A percentile compares a stretch with the other conserved stretches of the same genome.
Conservation (phyloP, 2,888 invertebrate species). For the Mesorhabditis spiculigera region DNA sequence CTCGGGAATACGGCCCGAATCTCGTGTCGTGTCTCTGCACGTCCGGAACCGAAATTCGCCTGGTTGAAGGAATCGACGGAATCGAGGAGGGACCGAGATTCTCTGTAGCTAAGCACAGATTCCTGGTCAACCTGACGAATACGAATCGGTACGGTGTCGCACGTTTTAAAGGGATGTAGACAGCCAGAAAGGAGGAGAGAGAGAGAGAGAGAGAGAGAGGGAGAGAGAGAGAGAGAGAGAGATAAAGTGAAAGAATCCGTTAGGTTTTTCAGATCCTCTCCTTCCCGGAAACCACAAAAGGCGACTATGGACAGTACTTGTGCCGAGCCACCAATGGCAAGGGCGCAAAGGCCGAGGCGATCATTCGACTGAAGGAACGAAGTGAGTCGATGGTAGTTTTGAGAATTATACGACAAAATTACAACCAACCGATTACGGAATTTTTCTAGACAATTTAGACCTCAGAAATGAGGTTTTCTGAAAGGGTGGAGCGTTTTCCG, state of each 20-base stretch:
- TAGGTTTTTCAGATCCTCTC: constrained; percentile 18
- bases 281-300: constrained; percentile 24
- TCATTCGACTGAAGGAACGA: constrained; percentile 41
- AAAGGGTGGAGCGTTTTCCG: too few relatives aligned
- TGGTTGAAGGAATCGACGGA: constrained; percentile 43
- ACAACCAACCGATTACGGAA: too few relatives aligned
- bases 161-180: neutral
- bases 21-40: constrained; percentile 49
- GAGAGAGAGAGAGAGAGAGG: neutral
- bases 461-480: too few relatives aligned
- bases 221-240: too few relatives aligned
- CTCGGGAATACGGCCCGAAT: constrained; percentile 33
- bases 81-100: constrained; percentile 28
- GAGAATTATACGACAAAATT: too few relatives aligned
- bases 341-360: constrained; percentile 62
- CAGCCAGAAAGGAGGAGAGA: too few relatives aligned
- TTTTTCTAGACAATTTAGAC: too few relatives aligned
- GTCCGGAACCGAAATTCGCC: constrained; percentile 51
- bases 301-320: constrained; percentile 79
- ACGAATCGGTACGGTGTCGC: constrained; percentile 31
- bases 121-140: constrained; percentile 40
- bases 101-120: constrained; percentile 25
- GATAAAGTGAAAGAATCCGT: too few relatives aligned
- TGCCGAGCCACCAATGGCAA: constrained; percentile 78
- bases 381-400: constrained; percentile 15